Base-by-base conservation (phyloP, 2,888 invertebrate genomes). In the Marronus borbonicus region DNA sequence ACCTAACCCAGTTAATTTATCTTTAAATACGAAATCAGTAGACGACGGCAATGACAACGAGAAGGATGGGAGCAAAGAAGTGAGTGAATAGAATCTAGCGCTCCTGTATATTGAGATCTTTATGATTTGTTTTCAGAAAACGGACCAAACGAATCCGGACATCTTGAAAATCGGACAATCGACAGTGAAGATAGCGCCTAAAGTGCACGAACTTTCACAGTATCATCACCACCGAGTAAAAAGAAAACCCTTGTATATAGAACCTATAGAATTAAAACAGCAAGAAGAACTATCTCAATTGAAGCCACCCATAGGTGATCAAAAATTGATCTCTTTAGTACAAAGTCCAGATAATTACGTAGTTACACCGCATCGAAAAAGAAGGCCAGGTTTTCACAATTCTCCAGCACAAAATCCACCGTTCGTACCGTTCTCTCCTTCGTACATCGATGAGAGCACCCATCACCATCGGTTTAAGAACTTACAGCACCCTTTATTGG, bases 381-480 rank as follows among this genome's bases (percentile, higher is more conserved):
- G 96, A 87, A 90, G 96, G 86, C 96, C 96, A 0, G 96, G 96
- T 72, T 96, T 96, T 85, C 95, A 96, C 87, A 96, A 96, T 86
- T 94, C 96, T 50, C 96, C 96, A 24, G 94, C 95, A 81, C 96
- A 96, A 86, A 96, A 96, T 89, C 95, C 95, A 80, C 95, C 96
- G 55, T 96, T 96, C 86, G 95, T 96, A 81, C 95, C 96, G 79
- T 95, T 95, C 86, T 93, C 93, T 82, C 94, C 94, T 76, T 93
- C 93, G 82, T 93, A 94, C 85, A 90, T 94, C 83, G 94, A 94
- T 87, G 94, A 94, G 86, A 91, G 93, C 85, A 90, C 91, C 20
- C 91, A 92, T 81, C 88, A 92, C 81, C 91, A 91, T 82, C 90
- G 93, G 82, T 92, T 93, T 84, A 91, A 92, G 78, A 88, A 84